A percentile compares a stretch with the other conserved stretches of the same genome.
Conservation (phyloP, 2,888 invertebrate genomes). For the Hyppa rectilinea region DNA sequence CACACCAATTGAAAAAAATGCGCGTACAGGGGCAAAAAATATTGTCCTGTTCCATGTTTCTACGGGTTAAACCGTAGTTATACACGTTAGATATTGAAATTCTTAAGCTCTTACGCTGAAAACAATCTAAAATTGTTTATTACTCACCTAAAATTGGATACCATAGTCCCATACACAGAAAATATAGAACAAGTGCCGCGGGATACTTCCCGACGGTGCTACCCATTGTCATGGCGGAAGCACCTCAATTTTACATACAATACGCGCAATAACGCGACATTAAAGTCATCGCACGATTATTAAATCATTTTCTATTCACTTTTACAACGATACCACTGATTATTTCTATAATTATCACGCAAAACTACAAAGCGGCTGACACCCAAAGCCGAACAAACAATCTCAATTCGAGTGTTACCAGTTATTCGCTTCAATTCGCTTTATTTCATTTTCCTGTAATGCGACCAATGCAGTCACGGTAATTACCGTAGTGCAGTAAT, state of each 20-base stretch:
- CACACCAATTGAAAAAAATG: slow-evolving; percentile 72
- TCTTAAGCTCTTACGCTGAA: slow-evolving; percentile 26
- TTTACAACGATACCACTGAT: slow-evolving; percentile 78
- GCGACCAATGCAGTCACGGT: too few relatives aligned
- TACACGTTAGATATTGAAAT: slow-evolving; percentile 33
- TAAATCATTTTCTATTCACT: slow-evolving; percentile 84
- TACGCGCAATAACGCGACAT: slow-evolving; percentile 75
- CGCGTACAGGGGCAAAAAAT: slow-evolving; percentile 65
- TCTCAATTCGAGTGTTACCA: slow-evolving; percentile 75
- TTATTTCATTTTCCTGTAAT: slow-evolving; percentile 12
- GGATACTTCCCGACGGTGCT: slow-evolving; percentile 83
- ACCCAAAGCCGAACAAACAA: slow-evolving; percentile 91
- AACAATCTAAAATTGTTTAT: slow-evolving; percentile 63
- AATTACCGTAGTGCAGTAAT: too few relatives aligned
- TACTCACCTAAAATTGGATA: slow-evolving; percentile 86
- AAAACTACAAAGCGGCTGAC: slow-evolving; percentile 88
- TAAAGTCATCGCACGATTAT: slow-evolving; percentile 82
- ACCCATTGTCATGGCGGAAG: slow-evolving; percentile 90
- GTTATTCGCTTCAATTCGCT: neutral
- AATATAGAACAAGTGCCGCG: slow-evolving; percentile 84
- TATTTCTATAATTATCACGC: slow-evolving; percentile 83
- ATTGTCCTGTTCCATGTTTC: slow-evolving; percentile 58
- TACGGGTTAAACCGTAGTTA: slow-evolving; percentile 13
- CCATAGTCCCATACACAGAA: slow-evolving; percentile 85
- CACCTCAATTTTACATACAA: slow-evolving; percentile 81